A percentile compares a stretch with the other conserved stretches of the same genome.
Evolutionary conservation across 2,888 invertebrate genomes (phyloP).

Genomic region (Drosophila nr. perissopoda): DNA sequence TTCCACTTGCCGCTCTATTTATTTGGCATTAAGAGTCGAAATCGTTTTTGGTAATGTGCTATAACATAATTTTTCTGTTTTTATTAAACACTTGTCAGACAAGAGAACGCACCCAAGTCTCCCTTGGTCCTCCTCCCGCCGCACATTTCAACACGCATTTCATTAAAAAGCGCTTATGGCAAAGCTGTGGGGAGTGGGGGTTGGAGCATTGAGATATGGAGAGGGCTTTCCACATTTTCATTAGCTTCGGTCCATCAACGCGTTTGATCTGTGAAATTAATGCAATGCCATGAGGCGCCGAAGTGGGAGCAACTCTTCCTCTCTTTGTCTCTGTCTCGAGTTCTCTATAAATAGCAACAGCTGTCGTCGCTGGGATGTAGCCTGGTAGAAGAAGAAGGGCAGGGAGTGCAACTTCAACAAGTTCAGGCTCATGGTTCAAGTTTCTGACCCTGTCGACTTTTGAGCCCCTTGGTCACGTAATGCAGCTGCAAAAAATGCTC

Average conservation of each 20-base stretch:
- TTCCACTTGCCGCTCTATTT: conserved; percentile 36
- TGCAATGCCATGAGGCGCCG: conserved; percentile 66
- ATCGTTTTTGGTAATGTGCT: conserved; percentile 19
- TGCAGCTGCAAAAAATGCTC: conserved; percentile 55
- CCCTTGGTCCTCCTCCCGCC: neutral
- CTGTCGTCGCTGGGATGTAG: conserved; percentile 36
- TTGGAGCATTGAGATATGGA: neutral
- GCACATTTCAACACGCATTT: conserved; percentile 58
- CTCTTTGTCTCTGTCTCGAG: conserved; percentile 17
- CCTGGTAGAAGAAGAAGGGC: neutral
- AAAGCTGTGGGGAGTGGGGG: conserved; percentile 6
- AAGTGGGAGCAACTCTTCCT: conserved; percentile 38
- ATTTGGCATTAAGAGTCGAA: conserved; percentile 15
- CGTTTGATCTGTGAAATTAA: conserved; percentile 81
- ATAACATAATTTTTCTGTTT: conserved; percentile 47
- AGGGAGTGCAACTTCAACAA: conserved; percentile 26
- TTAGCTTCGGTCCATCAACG: conserved; percentile 71
- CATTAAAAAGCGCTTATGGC: conserved; percentile 68
- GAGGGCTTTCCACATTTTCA: conserved; percentile 60
- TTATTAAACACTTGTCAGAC: conserved; percentile 60
- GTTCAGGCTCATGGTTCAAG: conserved; percentile 28
- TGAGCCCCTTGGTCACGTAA: conserved; percentile 62
- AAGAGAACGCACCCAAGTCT: neutral
- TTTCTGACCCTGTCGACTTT: conserved; percentile 54
- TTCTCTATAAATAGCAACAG: conserved; percentile 70